Evolutionary conservation across 1,140 invertebrate species (phyloP).

Genomic region (Ceratosolen solmsi): DNA sequence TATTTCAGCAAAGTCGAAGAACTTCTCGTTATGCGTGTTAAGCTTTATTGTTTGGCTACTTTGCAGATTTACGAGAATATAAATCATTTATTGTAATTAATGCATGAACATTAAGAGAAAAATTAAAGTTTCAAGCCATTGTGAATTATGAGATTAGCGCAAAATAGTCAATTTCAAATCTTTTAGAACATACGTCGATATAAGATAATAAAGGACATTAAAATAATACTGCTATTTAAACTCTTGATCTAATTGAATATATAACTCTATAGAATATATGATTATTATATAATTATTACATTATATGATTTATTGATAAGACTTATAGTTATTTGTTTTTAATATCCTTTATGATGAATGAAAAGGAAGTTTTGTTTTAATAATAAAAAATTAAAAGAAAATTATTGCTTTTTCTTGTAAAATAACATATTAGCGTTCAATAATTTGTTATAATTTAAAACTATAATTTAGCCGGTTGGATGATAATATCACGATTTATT

Average conservation of each 20-base stretch:
- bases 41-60: not conserved
- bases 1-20: constrained; percentile 61
- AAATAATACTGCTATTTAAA: not conserved
- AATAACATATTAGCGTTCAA: not conserved
- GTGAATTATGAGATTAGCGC: too few species aligned
- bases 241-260: too few species aligned
- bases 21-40: constrained; percentile 41
- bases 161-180: not conserved
- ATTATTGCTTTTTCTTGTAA: not conserved
- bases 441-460: not conserved
- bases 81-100: not conserved
- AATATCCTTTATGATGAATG: constrained; percentile 15
- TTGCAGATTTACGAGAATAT: not conserved
- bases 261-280: too few species aligned
- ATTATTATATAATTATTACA: too few species aligned
- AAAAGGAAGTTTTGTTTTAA: not conserved
- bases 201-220: constrained; percentile 11
- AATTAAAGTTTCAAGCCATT: not conserved
- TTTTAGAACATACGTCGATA: not conserved
- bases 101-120: not conserved
- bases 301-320: too few species aligned
- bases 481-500: constrained; percentile 17
- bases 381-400: constrained; percentile 23
- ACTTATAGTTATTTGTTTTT: too few species aligned
- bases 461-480: not conserved